phyloP scores from a whole-genome alignment of 2,113 vertebrate species.

The Atrichornis clamosus region DNA sequence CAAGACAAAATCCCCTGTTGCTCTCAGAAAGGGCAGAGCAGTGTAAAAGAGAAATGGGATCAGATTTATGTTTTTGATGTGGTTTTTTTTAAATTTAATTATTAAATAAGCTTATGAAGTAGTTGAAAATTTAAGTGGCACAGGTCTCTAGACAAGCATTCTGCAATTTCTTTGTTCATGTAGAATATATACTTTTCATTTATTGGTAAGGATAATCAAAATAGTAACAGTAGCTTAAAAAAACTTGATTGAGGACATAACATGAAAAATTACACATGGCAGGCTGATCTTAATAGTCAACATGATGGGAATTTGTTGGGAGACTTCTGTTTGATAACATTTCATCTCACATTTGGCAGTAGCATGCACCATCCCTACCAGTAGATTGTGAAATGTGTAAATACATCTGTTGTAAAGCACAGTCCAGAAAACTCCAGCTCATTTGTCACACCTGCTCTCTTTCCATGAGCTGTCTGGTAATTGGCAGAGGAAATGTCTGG shows the following conservation, averaged over 20 bases:
- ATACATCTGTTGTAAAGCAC: conserved; percentile 66
- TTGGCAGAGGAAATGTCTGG: neutral
- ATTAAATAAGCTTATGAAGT: neutral
- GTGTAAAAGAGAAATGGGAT: neutral
- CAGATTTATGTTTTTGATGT: neutral
- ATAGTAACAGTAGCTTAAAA: neutral
- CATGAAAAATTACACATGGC: neutral
- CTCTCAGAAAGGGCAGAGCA: neutral
- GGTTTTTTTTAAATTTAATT: neutral
- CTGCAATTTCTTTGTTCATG: neutral
- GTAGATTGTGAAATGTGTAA: conserved; percentile 56
- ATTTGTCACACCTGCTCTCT: conserved; percentile 59
- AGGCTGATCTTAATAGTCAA: neutral
- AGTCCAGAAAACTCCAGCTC: conserved; percentile 8
- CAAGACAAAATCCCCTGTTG: neutral
- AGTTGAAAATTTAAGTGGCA: neutral
- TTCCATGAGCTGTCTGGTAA: conserved; percentile 23
- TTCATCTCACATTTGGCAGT: conserved; percentile 35
- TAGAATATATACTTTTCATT: neutral
- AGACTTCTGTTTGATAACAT: conserved; percentile 65
- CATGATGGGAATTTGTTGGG: neutral
- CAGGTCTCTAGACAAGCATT: neutral
- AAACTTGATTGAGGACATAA: neutral
- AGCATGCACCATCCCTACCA: conserved; percentile 7
- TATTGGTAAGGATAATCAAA: neutral